These are phyloP conservation scores for Pyrocoelia pectoralis DNA, from an alignment of 2,888 invertebrate species.

Conservation along the genomic window DNA sequence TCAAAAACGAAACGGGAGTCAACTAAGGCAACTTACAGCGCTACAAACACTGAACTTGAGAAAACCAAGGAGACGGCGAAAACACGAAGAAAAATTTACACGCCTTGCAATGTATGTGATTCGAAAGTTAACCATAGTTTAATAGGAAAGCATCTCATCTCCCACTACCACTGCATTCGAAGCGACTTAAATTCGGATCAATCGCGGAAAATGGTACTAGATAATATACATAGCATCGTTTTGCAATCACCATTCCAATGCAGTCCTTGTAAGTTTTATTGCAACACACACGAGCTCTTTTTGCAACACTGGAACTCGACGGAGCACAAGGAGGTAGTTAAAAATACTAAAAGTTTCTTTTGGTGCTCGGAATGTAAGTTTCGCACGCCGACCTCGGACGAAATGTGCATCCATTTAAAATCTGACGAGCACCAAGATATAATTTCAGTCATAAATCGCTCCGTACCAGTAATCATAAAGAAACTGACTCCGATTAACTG, in stretches of 20 bases:
- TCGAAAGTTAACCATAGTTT: constrained; percentile 72
- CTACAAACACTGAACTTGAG: constrained; percentile 37
- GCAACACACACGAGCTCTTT: constrained; percentile 76
- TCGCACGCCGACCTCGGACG: constrained; percentile 68
- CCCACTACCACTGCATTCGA: constrained; percentile 84
- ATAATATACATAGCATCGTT: constrained; percentile 80
- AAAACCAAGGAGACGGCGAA: constrained; percentile 56
- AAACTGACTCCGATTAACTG: constrained; percentile 72
- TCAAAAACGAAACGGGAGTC: constrained; percentile 13
- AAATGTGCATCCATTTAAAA: constrained; percentile 74
- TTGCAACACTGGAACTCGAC: constrained; percentile 77
- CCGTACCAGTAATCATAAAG: constrained; percentile 80
- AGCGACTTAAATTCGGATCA: constrained; percentile 67
- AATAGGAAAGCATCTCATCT: constrained; percentile 86
- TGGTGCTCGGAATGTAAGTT: constrained; percentile 80
- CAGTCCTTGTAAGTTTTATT: constrained; percentile 83
- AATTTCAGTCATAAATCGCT: constrained; percentile 77
- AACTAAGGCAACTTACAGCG: constrained; percentile 37
- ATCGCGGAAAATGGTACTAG: constrained; percentile 71
- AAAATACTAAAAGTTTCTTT: constrained; percentile 66
- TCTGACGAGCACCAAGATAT: constrained; percentile 76
- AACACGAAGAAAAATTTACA: constrained; percentile 66
- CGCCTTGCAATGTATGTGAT: constrained; percentile 76
- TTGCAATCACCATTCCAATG: constrained; percentile 88
- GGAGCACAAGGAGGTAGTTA: constrained; percentile 65